phyloP scores from a whole-genome alignment of 2,113 vertebrate species.

The Crotalus viridis region DNA sequence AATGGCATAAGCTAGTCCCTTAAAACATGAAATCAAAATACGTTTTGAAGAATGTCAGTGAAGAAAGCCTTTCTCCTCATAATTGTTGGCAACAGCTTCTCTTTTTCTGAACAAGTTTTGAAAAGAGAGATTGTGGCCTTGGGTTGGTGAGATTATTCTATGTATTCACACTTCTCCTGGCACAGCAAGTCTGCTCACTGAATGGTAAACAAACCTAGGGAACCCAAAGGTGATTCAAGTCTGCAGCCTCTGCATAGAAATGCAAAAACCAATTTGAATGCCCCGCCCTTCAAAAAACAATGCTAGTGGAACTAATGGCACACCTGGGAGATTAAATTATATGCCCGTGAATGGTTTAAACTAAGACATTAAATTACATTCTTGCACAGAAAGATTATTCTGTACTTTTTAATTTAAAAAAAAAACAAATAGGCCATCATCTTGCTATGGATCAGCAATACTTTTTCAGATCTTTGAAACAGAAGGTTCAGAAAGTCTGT shows the following conservation, averaged over 20 bases:
- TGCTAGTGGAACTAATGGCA: not conserved
- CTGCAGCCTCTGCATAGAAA: not conserved
- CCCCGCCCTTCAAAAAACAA: not conserved
- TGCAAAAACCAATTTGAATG: not conserved
- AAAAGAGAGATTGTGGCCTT: not conserved
- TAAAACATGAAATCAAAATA: not conserved
- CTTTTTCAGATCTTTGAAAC: not conserved
- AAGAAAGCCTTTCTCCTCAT: not conserved
- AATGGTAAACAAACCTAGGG: not conserved
- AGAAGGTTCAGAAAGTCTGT: not conserved
- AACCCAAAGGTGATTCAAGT: not conserved
- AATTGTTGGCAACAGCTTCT: not conserved
- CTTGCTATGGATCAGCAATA: not conserved
- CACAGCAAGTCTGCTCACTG: not conserved
- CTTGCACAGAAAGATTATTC: not conserved
- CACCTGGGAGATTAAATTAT: not conserved
- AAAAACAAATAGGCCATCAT: not conserved
- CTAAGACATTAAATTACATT: not conserved
- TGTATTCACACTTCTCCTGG: not conserved
- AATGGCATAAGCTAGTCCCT: not conserved
- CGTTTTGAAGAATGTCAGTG: not conserved
- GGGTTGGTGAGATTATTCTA: not conserved
- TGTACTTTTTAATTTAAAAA: not conserved
- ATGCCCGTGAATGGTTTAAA: not conserved
- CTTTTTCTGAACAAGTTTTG: not conserved